Base-by-base conservation (phyloP, 2,797 vertebrate species). In the Urosaurus nigricauda region DNA sequence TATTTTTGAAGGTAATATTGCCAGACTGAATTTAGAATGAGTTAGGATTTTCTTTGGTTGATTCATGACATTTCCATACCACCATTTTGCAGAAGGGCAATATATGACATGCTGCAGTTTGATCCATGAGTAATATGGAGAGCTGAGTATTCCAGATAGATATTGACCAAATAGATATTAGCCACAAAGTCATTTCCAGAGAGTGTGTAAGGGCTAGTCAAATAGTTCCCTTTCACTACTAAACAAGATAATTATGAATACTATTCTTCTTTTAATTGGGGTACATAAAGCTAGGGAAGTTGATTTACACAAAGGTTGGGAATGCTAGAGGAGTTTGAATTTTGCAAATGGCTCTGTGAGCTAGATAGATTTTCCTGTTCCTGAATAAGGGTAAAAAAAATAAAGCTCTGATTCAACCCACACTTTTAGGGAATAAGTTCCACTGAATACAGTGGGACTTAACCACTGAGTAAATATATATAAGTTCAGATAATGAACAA, bases 21-120 rank as follows among this genome's bases (percentile, higher is more conserved):
- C 16, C 75, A 4, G 3, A 86, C 47, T 53, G 65, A 58, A 35
- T n/a, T 58, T 83, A 58, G 0, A 0, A 9, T 83, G 86, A 86
- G 7, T 73, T 92, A 29, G 1, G 29, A 47, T 35, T 89, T 79
- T 89, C 83, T 85, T 37, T 47, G 47, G 78, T 73, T 82, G n/a
- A 85, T 73, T 84, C 35, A 70, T 19, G 7, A 84, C 12, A 84
- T 81, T 74, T 51, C 68, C 53, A 84, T 84, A 24, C 2, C 26
- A 63, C 58, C 29, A 75, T 80, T 87, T 75, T 60, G 70, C 82
- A 74, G 65, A 35, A 60, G 8, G 51, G 5, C 63, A 84, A 13
- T 79, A 89, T 79, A 73, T 47, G 63, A 12, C n/a, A 60, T 35
- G 26, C 26, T n/a, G 24, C 1, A 83, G 2, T 84, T 70, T 43